Evolutionary conservation across 30 jellyfish, hydroid and myxozoan species (phyloP), one percentile per base, ranked within the genome.

Genomic region (Hydra vulgaris): DNA sequence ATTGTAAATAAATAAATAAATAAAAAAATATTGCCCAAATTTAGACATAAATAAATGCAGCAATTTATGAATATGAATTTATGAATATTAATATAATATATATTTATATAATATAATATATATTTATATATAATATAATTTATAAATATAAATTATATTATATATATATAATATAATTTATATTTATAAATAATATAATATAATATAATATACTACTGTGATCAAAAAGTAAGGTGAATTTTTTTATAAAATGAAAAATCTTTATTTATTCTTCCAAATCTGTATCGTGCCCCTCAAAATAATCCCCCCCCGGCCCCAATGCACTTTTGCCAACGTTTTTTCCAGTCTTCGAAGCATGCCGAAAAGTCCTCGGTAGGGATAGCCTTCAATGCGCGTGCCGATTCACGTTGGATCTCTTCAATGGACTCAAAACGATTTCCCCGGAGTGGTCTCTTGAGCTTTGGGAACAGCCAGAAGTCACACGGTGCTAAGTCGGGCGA

Each of bases 401-500:
- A 40, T 40, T 40, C 61, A 40, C 61, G 61, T 40, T 40, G 61
- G 61, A 40, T 40, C 61, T 40, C 61, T 40, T 40, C 61, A 40
- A 40, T 40, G 61, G 61, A 40, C 61, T 40, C 61, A 40, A 40
- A 40, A 40, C 61, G 61, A 40, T 40, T 40, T 40, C 61, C 61
- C 61, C 61, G 61, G 61, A 40, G 61, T 40, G 61, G 61, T 40
- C 76, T 69, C 40, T 79, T 79, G 72, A 55, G 66, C 19, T 40
- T 78, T 19, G 83, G 83, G 19, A 69, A 69, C 71, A 70, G 82
- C 27, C 70, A 81, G 84, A 81, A 24, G 74, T 81, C 84, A 81
- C 88, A 81, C 25, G 84, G 84, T 81, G 88, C 88, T 76, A 81
- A 70, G 72, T 81, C 84, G 72, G 88, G 84, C 61, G 61, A 40